Conservation (phyloP, 2,113 vertebrate species). For the Gymnarchus niloticus region DNA sequence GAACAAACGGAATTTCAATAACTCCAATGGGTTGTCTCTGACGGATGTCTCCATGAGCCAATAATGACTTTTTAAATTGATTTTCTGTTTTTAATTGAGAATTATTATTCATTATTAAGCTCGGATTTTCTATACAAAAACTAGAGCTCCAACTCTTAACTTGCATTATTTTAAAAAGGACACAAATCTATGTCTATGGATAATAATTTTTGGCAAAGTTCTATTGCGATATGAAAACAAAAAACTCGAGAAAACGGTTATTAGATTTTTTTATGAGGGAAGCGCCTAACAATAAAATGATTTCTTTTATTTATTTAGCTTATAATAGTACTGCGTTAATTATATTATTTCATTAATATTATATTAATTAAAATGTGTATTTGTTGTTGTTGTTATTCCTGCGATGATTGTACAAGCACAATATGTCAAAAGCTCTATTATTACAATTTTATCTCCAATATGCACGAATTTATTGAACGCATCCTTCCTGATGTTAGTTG, state of each 20-base stretch:
- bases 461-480: neutral
- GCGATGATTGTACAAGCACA: neutral
- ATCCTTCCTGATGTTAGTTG: neutral
- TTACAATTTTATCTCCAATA: neutral
- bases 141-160: neutral
- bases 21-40: neutral
- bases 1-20: neutral
- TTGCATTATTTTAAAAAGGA: neutral
- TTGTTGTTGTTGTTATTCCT: neutral
- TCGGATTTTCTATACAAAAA: neutral
- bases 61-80: slow-evolving; percentile 10
- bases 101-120: neutral
- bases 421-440: neutral
- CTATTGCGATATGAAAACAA: neutral
- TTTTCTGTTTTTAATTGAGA: slow-evolving; percentile 12
- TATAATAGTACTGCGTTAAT: neutral
- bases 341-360: neutral
- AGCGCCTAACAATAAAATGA: too few species aligned
- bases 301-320: too few species aligned
- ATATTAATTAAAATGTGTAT: too few species aligned
- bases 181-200: neutral
- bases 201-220: neutral
- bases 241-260: neutral
- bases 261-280: neutral
- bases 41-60: neutral